These are phyloP conservation scores for Dolichallabes microphthalmus DNA, from an alignment of 2,113 vertebrate species.

Conservation along the genomic window DNA sequence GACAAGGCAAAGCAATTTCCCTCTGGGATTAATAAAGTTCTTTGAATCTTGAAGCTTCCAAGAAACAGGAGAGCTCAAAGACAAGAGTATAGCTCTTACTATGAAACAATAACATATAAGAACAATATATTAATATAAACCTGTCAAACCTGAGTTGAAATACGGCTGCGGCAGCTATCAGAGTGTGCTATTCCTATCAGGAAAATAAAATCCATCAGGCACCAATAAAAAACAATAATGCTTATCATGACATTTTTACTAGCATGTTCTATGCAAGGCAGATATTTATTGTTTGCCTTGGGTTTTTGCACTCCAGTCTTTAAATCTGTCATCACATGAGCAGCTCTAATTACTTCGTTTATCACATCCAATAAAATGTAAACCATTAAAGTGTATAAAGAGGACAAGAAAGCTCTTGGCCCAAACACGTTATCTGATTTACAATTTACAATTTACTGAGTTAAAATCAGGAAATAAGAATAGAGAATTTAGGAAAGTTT, in stretches of 20 bases:
- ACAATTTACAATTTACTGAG: too few relatives aligned
- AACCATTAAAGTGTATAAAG: background rate
- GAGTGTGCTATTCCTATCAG: background rate
- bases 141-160: background rate
- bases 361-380: constrained; percentile 3
- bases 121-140: background rate
- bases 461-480: background rate
- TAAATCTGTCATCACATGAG: background rate
- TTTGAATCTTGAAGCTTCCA: background rate
- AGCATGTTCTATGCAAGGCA: background rate
- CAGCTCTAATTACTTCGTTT: background rate
- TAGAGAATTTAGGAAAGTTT: background rate
- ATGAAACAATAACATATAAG: background rate
- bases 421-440: background rate
- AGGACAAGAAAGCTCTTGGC: background rate
- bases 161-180: background rate
- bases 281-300: background rate
- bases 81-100: background rate
- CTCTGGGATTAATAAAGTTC: too few relatives aligned
- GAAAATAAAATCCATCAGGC: background rate
- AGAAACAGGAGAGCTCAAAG: background rate
- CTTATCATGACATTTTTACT: background rate
- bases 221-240: background rate
- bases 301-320: background rate
- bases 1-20: too few relatives aligned